Percentiles rank a stretch among this genome's conserved stretches.
Evolutionary conservation across 1,140 invertebrate species (phyloP).

Genomic region (Paracyclopina nana): DNA sequence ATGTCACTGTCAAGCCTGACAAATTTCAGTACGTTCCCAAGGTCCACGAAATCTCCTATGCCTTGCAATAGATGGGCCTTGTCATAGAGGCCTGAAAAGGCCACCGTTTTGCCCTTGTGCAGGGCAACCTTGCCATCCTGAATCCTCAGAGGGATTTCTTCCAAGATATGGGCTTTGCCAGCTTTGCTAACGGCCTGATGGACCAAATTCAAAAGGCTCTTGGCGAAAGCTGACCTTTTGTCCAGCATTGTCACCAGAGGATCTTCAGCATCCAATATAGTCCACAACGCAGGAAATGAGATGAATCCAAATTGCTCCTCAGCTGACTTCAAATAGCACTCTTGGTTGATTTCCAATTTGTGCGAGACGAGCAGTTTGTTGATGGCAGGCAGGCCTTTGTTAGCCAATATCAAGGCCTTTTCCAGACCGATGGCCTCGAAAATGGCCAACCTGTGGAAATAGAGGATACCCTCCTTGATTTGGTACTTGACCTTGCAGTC

Average conservation of each 20-base stretch:
- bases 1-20: slow-evolving; percentile 7
- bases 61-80: background rate
- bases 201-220: background rate
- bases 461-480: slow-evolving; percentile 10
- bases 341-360: slow-evolving; percentile 1
- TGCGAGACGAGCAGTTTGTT: background rate
- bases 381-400: background rate
- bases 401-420: background rate
- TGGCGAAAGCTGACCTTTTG: slow-evolving; percentile 1
- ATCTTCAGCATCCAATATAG: slow-evolving; percentile 7
- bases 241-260: slow-evolving; percentile 6
- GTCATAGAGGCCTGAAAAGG: slow-evolving; percentile 9
- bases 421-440: slow-evolving; percentile 12
- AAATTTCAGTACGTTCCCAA: background rate
- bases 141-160: slow-evolving; percentile 4
- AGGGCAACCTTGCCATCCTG: background rate
- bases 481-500: no score
- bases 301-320: slow-evolving; percentile 11
- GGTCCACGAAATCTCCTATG: slow-evolving; percentile 10
- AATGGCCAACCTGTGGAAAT: slow-evolving; percentile 5
- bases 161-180: background rate
- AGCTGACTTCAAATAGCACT: background rate
- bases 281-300: background rate
- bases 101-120: background rate
- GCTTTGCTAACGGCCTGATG: background rate